Evolutionary conservation across 92 coral and sea anemone genomes (phyloP), one percentile per base, ranked within the genome.

Genomic region (Porites divaricata): DNA sequence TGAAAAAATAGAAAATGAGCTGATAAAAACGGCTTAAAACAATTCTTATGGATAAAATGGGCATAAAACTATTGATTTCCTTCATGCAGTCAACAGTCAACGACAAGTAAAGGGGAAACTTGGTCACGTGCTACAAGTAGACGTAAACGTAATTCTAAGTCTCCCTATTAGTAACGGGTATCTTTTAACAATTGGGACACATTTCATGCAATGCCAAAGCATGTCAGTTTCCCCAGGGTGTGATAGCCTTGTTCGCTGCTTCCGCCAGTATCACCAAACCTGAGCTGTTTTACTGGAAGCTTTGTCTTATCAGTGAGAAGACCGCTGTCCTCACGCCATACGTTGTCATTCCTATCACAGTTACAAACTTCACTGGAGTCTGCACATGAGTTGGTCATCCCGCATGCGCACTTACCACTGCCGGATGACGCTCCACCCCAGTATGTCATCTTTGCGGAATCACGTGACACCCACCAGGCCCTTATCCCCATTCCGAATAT

Each of bases 381-480:
- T 23, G 57, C 21, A 24, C 91, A 88, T 6, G 90, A 69, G 66
- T 53, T 73, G 20, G 91, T 87, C 78, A 80, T 82, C 28, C 87
- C 91, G 76, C 91, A 87, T 57, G 87, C 87, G 86, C 91, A 87
- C 76, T 87, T 81, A 35, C 65, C 54, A 49, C 53, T 26, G 24
- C 52, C 81, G 26, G 81, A 24, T 21, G 72, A 74, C 8, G 80
- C 80, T 10, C 80, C 80, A 8, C 80, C 80, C 80, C 80, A 76
- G 64, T 76, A 76, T 5, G 8, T 54, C 67, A 53, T 76, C 80
- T 20, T 76, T 1, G 51, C 1, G 1, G 66, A 24, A 17, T 57
- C 80, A 56, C 80, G 80, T 56, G 80, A 76, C 80, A 76, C 80
- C 80, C 80, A 76, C 80, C 80, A 76, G 0, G 48, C 67, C 6